A percentile compares a stretch with the other conserved stretches of the same genome.
phyloP scores from a whole-genome alignment of 2,113 vertebrate genomes.

The Chelonoidis abingdonii region DNA sequence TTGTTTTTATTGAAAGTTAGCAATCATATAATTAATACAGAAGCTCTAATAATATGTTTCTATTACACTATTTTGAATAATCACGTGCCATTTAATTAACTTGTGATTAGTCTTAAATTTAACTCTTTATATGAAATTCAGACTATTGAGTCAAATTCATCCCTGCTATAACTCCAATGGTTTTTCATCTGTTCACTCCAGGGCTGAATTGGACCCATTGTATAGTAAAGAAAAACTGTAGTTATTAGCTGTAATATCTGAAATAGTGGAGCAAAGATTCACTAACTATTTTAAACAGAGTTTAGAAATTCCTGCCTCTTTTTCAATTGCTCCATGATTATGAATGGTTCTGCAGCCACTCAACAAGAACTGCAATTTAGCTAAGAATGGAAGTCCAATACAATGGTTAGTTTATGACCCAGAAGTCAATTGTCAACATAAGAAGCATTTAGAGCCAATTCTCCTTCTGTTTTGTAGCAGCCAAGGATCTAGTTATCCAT shows the following conservation, averaged over 20 bases:
- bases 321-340: not conserved
- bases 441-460: not conserved
- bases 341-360: not conserved
- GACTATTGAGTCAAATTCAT: conserved; percentile 3
- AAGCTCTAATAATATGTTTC: not conserved
- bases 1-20: not conserved
- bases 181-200: not conserved
- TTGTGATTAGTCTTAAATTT: conserved; percentile 38
- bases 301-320: not conserved
- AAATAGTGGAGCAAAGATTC: not conserved
- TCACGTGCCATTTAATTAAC: conserved; percentile 21
- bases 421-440: not conserved
- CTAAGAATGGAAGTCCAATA: not conserved
- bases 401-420: not conserved
- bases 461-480: not conserved
- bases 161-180: not conserved
- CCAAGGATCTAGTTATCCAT: not conserved
- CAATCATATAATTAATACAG: not conserved
- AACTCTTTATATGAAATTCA: not conserved
- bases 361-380: not conserved
- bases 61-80: conserved; percentile 4
- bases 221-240: not conserved
- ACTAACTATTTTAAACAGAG: not conserved
- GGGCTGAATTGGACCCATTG: not conserved
- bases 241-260: not conserved